A percentile compares a stretch with the other conserved stretches of the same genome.
These are phyloP conservation scores for Trichosurus vulpecula DNA, from an alignment of 2,797 vertebrate genomes.

Conservation along the genomic window DNA sequence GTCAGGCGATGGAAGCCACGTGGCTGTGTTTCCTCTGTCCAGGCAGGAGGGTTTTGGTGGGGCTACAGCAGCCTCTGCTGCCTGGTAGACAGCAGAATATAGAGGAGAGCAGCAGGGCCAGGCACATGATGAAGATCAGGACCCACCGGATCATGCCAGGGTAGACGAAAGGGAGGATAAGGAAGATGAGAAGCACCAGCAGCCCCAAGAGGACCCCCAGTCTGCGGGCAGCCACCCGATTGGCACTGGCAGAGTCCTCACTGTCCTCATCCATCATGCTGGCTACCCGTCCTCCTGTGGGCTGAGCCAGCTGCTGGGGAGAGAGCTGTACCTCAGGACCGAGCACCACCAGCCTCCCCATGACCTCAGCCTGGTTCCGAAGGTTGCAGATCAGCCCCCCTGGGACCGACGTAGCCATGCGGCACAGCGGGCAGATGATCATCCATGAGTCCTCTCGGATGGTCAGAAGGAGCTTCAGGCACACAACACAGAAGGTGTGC, in stretches of 20 bases:
- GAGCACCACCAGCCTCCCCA: constrained; percentile 50
- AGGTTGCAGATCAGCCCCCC: constrained; percentile 85
- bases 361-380: constrained; percentile 72
- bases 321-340: constrained; percentile 49
- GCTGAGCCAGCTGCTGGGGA: constrained; percentile 43
- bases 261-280: constrained; percentile 29
- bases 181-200: constrained; percentile 74
- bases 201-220: constrained; percentile 82
- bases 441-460: constrained; percentile 77
- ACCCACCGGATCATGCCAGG: constrained; percentile 80
- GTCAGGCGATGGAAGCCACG: constrained; percentile 77
- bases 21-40: constrained; percentile 75
- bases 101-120: constrained; percentile 79
- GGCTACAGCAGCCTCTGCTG: constrained; percentile 47
- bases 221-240: constrained; percentile 75
- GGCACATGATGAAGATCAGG: constrained; percentile 69
- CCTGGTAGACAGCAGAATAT: constrained; percentile 81
- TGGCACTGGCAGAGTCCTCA: not conserved
- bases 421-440: constrained; percentile 84
- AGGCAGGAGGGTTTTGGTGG: constrained; percentile 1
- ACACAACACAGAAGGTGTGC: constrained; percentile 83
- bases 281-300: rapidly evolving
- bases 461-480: constrained; percentile 84
- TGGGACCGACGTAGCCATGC: constrained; percentile 79
- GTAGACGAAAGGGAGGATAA: constrained; percentile 84